These are phyloP conservation scores for Circaetus cinerascens DNA, from an alignment of 2,113 vertebrate genomes.

Conservation along the genomic window DNA sequence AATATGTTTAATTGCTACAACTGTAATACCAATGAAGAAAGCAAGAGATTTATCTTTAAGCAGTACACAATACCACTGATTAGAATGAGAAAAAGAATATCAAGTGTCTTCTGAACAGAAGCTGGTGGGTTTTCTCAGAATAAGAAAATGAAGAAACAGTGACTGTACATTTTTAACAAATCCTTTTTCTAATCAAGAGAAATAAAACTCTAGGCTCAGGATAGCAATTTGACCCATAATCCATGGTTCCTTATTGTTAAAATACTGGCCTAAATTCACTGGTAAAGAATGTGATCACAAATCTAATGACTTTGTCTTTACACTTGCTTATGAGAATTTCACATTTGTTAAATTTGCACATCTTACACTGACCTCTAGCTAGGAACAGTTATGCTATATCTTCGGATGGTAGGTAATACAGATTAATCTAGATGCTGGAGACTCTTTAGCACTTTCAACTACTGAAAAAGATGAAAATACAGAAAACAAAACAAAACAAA, in stretches of 20 bases:
- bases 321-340: background rate
- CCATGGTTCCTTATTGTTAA: background rate
- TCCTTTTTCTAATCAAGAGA: background rate
- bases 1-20: background rate
- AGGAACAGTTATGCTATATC: background rate
- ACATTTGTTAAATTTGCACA: background rate
- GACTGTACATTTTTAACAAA: background rate
- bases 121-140: background rate
- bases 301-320: background rate
- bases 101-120: background rate
- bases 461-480: background rate
- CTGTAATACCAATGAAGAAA: background rate
- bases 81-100: background rate
- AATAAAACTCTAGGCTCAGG: background rate
- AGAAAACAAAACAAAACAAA: background rate
- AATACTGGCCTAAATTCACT: background rate
- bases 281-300: background rate
- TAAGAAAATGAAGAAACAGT: background rate
- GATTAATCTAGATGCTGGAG: background rate
- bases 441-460: background rate
- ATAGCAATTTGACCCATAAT: background rate
- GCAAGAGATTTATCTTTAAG: background rate
- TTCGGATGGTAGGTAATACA: background rate
- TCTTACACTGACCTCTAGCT: background rate
- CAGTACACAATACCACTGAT: background rate